Evolutionary conservation across 2,888 invertebrate species (phyloP).

Genomic region (Leucoma salicis): DNA sequence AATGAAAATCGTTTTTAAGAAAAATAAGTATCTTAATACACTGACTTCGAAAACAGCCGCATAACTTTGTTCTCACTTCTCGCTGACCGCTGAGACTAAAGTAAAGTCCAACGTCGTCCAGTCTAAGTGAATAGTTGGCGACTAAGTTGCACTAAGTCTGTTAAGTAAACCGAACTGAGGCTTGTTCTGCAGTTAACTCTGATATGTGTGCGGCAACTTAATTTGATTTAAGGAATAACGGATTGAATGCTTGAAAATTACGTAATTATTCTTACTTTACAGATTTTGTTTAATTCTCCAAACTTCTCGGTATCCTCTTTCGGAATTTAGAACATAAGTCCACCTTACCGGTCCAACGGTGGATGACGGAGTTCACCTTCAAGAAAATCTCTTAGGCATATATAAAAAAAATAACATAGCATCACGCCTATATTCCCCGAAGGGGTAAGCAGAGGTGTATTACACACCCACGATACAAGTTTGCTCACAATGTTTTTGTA

Average conservation of each 20-base stretch:
- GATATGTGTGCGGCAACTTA: constrained; percentile 6
- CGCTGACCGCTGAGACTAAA: constrained; percentile 25
- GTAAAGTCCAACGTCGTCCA: constrained; percentile 40
- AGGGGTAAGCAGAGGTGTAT: no score
- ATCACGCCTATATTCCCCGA: no score
- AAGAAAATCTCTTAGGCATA: no score
- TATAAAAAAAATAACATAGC: no score
- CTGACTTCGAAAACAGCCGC: constrained; percentile 2
- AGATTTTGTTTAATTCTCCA: no score
- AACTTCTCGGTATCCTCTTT: no score
- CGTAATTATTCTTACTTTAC: no score
- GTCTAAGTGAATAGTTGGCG: constrained; percentile 49
- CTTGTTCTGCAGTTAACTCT: constrained; percentile 9
- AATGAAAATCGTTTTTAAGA: not conserved
- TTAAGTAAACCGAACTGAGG: constrained; percentile 31
- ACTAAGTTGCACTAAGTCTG: constrained; percentile 38
- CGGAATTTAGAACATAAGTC: no score
- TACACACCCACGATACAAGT: no score
- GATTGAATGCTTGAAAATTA: not conserved
- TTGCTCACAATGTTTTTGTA: no score
- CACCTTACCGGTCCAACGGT: no score
- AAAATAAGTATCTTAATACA: not conserved
- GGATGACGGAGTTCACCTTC: no score
- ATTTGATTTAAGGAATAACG: not conserved
- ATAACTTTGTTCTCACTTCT: constrained; percentile 6